These are phyloP conservation scores for Holacanthus passer DNA, from an alignment of 2,113 vertebrate species.

Conservation along the genomic window DNA sequence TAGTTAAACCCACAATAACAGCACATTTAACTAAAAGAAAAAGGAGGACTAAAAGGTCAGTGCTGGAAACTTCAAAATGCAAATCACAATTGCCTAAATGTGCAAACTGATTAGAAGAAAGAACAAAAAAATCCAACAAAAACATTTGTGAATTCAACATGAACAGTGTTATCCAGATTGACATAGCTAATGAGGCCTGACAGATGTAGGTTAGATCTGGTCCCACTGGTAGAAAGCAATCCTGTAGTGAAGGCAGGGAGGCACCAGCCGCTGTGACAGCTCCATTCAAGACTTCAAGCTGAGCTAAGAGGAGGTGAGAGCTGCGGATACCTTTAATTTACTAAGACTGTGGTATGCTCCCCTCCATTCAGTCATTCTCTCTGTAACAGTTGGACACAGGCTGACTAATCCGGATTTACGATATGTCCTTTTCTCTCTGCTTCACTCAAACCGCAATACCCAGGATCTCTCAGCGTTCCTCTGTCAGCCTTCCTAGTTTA, in stretches of 20 bases:
- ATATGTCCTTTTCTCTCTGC: constrained; percentile 27
- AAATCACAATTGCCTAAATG: constrained; percentile 22
- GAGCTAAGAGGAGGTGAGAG: constrained; percentile 40
- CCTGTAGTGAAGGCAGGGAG: constrained; percentile 47
- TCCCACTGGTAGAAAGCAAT: constrained; percentile 66
- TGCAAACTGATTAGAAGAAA: constrained; percentile 8
- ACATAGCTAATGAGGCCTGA: constrained; percentile 75
- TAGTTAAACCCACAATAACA: constrained; percentile 18
- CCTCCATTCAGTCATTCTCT: constrained; percentile 45
- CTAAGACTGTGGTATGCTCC: constrained; percentile 52
- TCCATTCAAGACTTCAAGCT: constrained; percentile 49
- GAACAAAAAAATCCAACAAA: constrained; percentile 11
- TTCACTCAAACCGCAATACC: constrained; percentile 42
- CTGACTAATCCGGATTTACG: constrained; percentile 35
- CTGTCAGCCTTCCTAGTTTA: constrained; percentile 48
- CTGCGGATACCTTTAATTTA: constrained; percentile 69
- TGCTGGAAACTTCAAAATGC: neutral
- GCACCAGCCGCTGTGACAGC: constrained; percentile 58
- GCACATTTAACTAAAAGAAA: neutral
- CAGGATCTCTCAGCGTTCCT: constrained; percentile 40
- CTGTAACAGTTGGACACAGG: constrained; percentile 31
- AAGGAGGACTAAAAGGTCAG: constrained; percentile 14
- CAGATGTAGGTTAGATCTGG: constrained; percentile 81
- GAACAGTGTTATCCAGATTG: constrained; percentile 58
- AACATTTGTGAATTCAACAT: constrained; percentile 41